Evolutionary conservation across 2,888 invertebrate species (phyloP), one percentile per base, ranked within the genome.

Genomic region (Trichogramma dendrolimi): DNA sequence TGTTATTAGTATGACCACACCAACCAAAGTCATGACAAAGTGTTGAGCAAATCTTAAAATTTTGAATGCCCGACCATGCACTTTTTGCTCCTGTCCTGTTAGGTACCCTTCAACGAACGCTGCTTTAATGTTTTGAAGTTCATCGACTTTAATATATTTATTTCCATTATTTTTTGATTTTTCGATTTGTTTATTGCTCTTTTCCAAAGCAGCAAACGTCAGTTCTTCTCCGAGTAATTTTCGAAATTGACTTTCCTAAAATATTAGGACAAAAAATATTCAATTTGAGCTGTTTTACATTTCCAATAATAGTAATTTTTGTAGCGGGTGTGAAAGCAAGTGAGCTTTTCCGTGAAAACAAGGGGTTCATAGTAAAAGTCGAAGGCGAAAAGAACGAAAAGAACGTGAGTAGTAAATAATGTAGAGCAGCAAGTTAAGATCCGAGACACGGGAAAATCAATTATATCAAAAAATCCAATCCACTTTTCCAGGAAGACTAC

Each of bases 71-170:
- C 75, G 75, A 10, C 72, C 72, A 6, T 72, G 71, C 44, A 68
- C 65, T 62, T 76, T 75, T 38, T 72, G 71, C 67, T 73, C 82
- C 62, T 82, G 80, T 70, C 91, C 94, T 58, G 92, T 88, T 63
- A 92, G 76, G 75, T 94, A 95, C 0, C 95, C 95, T 79, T 95
- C 95, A 44, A 93, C 93, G 81, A 95, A 95, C 0, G 94, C 94
- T 61, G 93, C 84, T 81, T 93, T 93, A 61, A 94, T 83, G 73
- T 87, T 86, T 69, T 89, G 87, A 68, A 87, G 87, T 77, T 92
- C 87, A 68, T 81, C 73, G 39, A 80, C 68, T 61, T 79, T 79
- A 39, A 80, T 67, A 49, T 81, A 81, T 55, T 84, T 83, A 38
- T 83, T 82, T 40, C 76, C 81, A 44, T 88, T 79, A 50, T 27